Evolutionary conservation across 1,140 invertebrate genomes (phyloP), one percentile per base, ranked within the genome.

Genomic region (Kradibia gibbosae): DNA sequence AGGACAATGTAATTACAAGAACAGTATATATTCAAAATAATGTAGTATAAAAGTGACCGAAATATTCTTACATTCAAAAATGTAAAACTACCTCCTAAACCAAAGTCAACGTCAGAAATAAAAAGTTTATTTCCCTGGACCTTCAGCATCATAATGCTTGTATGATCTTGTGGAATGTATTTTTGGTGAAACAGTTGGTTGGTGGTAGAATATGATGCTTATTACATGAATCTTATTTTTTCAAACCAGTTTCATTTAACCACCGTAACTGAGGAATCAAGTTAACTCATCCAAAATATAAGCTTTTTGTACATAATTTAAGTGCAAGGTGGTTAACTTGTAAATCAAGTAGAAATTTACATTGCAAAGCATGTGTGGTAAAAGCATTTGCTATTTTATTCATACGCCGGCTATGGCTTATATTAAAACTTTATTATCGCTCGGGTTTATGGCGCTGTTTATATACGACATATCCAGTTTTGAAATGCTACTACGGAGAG

Each of bases 351-450:
- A 25, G 39, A 34, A n/a, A 81, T 81, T 75, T 75, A 81, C 79
- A 75, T 81, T 75, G 72, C 79, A 81, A 81, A 81, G 53, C 55
- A 65, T 28, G 34, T n/a, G 73, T 36, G 57, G 72, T 67, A 75
- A 76, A 45, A 70, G 80, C 73, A 70, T 70, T 76, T 62, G 73
- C 50, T 60, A 57, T 70, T 76, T 77, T 77, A 81, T 77, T 81
- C 73, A 71, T 81, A 71, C 36, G 50, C 17, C 36, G 28, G 25
- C 36, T 28, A 71, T 57, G 60, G 73, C 25, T 76, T 55, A 45
- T 62, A 81, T 75, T 67, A 67, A 81, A 81, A 81, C 79, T 81
- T 75, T 81, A 81, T 81, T 67, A 81, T 75, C 45, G 71, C 71
- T 50, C 67, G 50, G 53, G 48, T 60, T 80, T 80, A 80, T 39